phyloP scores from a whole-genome alignment of 2,113 vertebrate species.

The Ariopsis seemanni region DNA sequence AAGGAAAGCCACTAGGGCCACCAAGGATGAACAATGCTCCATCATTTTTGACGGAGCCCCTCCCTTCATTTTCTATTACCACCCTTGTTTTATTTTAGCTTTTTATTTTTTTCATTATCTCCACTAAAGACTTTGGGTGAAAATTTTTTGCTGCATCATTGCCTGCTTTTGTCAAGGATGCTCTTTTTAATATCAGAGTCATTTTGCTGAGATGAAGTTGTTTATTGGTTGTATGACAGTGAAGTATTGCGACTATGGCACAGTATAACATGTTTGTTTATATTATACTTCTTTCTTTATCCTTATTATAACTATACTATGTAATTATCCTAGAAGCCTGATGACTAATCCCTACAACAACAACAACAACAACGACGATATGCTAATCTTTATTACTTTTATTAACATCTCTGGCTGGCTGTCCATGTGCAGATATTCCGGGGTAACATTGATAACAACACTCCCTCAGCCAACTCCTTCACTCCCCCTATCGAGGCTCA shows the following conservation, averaged over 20 bases:
- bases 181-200: constrained; percentile 13
- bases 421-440: constrained; percentile 82
- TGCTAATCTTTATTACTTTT: background rate
- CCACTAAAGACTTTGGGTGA: constrained; percentile 42
- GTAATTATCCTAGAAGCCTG: background rate
- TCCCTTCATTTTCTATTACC: constrained; percentile 54
- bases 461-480: constrained; percentile 94
- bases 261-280: background rate
- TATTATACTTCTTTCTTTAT: background rate
- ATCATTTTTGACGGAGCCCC: constrained; percentile 69
- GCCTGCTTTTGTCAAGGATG: constrained; percentile 38
- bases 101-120: constrained; percentile 35
- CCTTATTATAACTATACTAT: background rate
- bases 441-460: constrained; percentile 96
- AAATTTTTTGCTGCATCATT: constrained; percentile 21
- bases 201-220: constrained; percentile 10
- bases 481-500: constrained; percentile 94
- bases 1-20: constrained; percentile 62
- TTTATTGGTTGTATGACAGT: constrained; percentile 13
- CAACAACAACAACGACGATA: background rate
- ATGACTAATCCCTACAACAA: background rate
- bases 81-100: constrained; percentile 8
- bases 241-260: background rate
- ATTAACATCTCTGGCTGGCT: constrained; percentile 55
- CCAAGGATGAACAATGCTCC: constrained; percentile 55